These are phyloP conservation scores for Castor canadensis DNA, from an alignment of 2,113 vertebrate genomes.

Conservation along the genomic window DNA sequence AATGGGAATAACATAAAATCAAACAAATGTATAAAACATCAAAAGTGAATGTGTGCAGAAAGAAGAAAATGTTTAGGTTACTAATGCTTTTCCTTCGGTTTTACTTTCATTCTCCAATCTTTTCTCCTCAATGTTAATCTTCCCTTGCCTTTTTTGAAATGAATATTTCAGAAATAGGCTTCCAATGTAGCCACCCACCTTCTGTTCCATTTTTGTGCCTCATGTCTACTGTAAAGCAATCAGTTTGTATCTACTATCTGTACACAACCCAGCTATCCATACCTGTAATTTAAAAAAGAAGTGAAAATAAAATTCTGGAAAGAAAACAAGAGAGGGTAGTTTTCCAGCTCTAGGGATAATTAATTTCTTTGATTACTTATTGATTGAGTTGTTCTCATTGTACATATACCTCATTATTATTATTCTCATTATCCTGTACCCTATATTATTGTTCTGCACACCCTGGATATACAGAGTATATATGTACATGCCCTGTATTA, in stretches of 20 bases:
- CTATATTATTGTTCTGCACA: no score
- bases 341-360: not conserved
- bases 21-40: not conserved
- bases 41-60: not conserved
- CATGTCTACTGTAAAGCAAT: not conserved
- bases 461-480: no score
- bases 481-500: no score
- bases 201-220: not conserved
- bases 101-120: not conserved
- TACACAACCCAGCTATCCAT: not conserved
- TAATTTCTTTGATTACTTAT: slow-evolving; percentile 20
- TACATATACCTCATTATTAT: no score
- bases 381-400: not conserved
- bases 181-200: not conserved
- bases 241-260: not conserved
- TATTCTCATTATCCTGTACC: no score
- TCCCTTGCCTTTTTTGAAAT: not conserved
- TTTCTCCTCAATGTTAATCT: not conserved
- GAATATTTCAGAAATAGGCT: slow-evolving; percentile 16
- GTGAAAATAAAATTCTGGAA: not conserved
- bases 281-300: slow-evolving; percentile 9
- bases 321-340: not conserved
- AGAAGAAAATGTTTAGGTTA: not conserved
- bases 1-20: not conserved
- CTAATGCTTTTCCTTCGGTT: not conserved